A percentile compares a stretch with the other conserved stretches of the same genome.
These are phyloP conservation scores for Sternarchorhynchus goeldii DNA, from an alignment of 2,797 vertebrate genomes.

Conservation along the genomic window DNA sequence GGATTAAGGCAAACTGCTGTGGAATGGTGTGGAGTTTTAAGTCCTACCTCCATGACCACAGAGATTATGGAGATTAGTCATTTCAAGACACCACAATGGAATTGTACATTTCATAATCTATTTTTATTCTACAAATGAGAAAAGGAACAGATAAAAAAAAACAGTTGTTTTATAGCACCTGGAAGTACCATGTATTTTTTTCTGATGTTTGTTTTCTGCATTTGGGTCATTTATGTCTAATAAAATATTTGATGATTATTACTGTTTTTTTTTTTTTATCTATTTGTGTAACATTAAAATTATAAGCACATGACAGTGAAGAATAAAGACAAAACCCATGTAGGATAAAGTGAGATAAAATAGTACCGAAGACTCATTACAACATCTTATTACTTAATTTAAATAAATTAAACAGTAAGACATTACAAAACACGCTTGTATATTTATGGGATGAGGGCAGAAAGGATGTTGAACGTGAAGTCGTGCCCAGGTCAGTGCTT, in stretches of 20 bases:
- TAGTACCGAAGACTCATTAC: not conserved
- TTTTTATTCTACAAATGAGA: conserved; percentile 75
- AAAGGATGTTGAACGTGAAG: not conserved
- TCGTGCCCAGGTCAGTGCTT: not conserved
- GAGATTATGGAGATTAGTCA: conserved; percentile 4
- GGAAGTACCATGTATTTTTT: conserved; percentile 72
- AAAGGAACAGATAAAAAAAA: conserved; percentile 64
- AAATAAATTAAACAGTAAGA: not conserved
- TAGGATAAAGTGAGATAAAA: not conserved
- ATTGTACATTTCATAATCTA: conserved; percentile 70
- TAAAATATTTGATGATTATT: conserved; percentile 71
- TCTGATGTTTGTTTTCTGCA: conserved; percentile 70
- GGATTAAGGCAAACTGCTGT: conserved; percentile 22
- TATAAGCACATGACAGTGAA: not conserved
- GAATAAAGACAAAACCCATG: not conserved
- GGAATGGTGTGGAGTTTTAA: conserved; percentile 9
- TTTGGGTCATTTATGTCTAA: conserved; percentile 75
- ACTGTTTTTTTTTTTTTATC: not conserved
- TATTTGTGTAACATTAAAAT: not conserved
- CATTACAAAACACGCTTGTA: not conserved
- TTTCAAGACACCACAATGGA: conserved; percentile 57
- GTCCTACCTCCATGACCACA: conserved; percentile 27
- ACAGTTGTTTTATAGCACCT: conserved; percentile 73
- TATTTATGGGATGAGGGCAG: too few relatives aligned
- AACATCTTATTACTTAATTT: not conserved